phyloP scores from a whole-genome alignment of 2,888 invertebrate genomes.

The Apodemia duryi region DNA sequence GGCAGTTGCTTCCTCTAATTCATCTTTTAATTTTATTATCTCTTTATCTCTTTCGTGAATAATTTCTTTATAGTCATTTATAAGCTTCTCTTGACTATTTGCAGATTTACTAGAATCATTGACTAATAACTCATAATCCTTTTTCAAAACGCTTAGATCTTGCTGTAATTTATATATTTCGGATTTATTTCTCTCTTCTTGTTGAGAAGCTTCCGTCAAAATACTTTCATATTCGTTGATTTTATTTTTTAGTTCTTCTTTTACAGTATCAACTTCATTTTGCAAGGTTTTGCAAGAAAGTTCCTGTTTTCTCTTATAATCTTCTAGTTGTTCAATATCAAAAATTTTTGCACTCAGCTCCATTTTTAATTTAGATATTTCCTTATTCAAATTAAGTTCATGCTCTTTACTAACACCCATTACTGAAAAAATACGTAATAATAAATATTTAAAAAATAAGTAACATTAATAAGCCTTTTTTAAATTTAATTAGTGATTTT shows the following conservation, averaged over 20 bases:
- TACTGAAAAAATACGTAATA: constrained; percentile 44
- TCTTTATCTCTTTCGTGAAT: constrained; percentile 77
- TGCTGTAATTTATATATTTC: constrained; percentile 65
- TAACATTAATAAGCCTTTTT: background rate
- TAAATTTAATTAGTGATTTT: background rate
- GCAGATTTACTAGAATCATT: constrained; percentile 56
- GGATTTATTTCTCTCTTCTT: constrained; percentile 61
- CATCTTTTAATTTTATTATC: constrained; percentile 70
- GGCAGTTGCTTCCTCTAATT: constrained; percentile 68
- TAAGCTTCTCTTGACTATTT: constrained; percentile 60
- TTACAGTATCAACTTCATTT: constrained; percentile 57
- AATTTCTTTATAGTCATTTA: constrained; percentile 68
- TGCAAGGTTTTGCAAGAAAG: constrained; percentile 52
- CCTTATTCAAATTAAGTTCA: constrained; percentile 70
- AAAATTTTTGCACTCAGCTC: constrained; percentile 76
- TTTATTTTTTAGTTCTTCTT: constrained; percentile 61
- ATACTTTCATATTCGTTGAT: constrained; percentile 70
- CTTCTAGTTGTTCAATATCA: constrained; percentile 74
- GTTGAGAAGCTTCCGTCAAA: constrained; percentile 61
- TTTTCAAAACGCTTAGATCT: constrained; percentile 56
- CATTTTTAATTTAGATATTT: constrained; percentile 74
- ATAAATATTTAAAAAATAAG: background rate
- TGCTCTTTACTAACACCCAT: constrained; percentile 68
- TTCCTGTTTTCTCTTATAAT: constrained; percentile 63
- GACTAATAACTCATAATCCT: constrained; percentile 60